Percentiles rank a stretch among this genome's conserved stretches.
phyloP scores from a whole-genome alignment of 2,888 invertebrate species.

The Galerucella pusilla region DNA sequence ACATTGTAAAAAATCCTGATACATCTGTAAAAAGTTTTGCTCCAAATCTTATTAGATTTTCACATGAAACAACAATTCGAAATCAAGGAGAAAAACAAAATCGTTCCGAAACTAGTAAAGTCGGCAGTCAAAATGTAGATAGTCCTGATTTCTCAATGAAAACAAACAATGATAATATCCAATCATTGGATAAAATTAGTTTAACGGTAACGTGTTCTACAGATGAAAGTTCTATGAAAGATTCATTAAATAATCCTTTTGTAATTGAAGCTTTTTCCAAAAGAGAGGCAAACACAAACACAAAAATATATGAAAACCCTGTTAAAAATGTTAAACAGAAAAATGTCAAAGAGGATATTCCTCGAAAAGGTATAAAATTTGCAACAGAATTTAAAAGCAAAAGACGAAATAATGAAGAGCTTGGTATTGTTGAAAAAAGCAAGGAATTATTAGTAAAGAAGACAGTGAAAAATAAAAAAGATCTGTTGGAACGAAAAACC shows the following conservation, averaged over 20 bases:
- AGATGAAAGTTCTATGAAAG: conserved; percentile 15
- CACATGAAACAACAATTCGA: not conserved
- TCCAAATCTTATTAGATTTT: not conserved
- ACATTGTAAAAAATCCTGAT: not conserved
- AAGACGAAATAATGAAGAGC: not conserved
- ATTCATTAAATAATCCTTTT: not conserved
- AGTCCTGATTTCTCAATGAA: not conserved
- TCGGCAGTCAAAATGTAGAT: not conserved
- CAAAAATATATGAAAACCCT: not conserved
- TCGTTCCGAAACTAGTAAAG: not conserved
- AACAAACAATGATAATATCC: not conserved
- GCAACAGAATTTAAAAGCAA: not conserved
- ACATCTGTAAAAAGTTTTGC: not conserved
- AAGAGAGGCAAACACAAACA: not conserved
- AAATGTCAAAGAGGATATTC: not conserved
- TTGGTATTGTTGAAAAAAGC: not conserved
- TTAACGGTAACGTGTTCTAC: conserved; percentile 41
- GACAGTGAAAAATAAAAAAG: not conserved
- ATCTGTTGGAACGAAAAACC: not conserved
- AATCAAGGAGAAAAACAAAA: not conserved
- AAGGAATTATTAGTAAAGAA: not conserved
- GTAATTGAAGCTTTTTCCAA: not conserved
- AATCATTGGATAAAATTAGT: conserved; percentile 36
- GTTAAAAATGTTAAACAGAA: not conserved
- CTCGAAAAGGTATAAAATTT: not conserved